Base-by-base conservation (phyloP, 1,140 invertebrate genomes). In the Radopholus similis region DNA sequence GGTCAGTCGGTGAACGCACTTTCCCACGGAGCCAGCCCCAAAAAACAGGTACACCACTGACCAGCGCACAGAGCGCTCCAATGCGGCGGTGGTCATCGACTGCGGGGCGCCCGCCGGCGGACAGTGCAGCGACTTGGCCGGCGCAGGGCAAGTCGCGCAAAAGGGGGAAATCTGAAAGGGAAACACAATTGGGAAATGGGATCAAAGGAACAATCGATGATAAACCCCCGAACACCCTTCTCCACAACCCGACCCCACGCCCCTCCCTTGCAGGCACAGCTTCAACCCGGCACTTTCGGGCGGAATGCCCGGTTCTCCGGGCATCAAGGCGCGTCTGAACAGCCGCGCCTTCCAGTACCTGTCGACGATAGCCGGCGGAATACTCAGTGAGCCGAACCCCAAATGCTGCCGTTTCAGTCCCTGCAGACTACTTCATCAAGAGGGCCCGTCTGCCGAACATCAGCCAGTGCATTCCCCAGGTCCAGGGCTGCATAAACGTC, bases 371-470 rank as follows among this genome's bases (percentile, higher is more conserved):
- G 65, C 80, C 34, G 72, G 65, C 35, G 72, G 69, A n/a, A 65
- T 81, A 28, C 51, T 81, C 30, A 74, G 28, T 64, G 75, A 53
- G 81, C 81, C 63, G 57, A 70, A 56, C 13, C 4, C 4, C 9
- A 1, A 28, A 49, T 26, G 13, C 13, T 42, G 11, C 30, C 28
- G 18, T 18, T 1, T 4, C 38, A 47, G 23, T 26, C 23, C 4
- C 47, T 18, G 23, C 6, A 62, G 59, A 62, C 34, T 62, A 62
- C 37, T 42, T 42, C 21, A 62, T 62, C 40, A 62, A 62, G 32
- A 57, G 60, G 32, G 76, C 79, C n/a, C n/a, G 80, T 35, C 66
- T 81, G 28, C 80, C 80, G 23, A 76, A 78, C 8, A 80, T 80
- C 34, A 68, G 64, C 5, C 78, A 82, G 64, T 71, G 77, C 53